phyloP scores from a whole-genome alignment of 1,140 invertebrate species.

The Trichonephila inaurata region DNA sequence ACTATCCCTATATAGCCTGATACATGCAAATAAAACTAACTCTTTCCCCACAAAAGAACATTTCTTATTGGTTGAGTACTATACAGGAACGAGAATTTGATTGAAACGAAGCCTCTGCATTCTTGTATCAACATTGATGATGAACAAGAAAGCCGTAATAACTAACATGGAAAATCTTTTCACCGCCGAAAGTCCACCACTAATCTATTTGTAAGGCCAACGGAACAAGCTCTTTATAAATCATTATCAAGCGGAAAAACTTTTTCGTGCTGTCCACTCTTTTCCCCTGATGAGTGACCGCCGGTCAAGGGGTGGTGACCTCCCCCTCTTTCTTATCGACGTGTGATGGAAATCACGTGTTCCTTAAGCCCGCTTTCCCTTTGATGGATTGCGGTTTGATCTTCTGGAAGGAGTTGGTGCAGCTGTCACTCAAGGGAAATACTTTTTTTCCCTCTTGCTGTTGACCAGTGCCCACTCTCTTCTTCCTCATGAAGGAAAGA shows the following conservation, averaged over 20 bases:
- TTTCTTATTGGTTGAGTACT: too few species aligned
- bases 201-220: background rate
- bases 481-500: background rate
- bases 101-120: too few species aligned
- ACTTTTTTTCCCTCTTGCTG: background rate
- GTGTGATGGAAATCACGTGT: slow-evolving; percentile 75
- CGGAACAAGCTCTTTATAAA: slow-evolving; percentile 26
- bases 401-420: slow-evolving; percentile 41
- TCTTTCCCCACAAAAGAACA: too few species aligned
- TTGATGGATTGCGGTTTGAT: slow-evolving; percentile 68
- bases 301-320: slow-evolving; percentile 50
- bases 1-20: too few species aligned
- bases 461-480: background rate
- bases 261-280: background rate
- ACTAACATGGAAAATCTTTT: too few species aligned
- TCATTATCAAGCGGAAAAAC: background rate
- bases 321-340: slow-evolving; percentile 44
- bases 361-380: slow-evolving; percentile 2
- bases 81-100: too few species aligned
- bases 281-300: background rate
- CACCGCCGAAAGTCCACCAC: too few species aligned
- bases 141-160: too few species aligned
- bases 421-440: slow-evolving; percentile 17
- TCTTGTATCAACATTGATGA: too few species aligned
- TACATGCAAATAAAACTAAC: too few species aligned